Evolutionary conservation across 2,113 vertebrate genomes (phyloP).

Genomic region (Clupea harengus): DNA sequence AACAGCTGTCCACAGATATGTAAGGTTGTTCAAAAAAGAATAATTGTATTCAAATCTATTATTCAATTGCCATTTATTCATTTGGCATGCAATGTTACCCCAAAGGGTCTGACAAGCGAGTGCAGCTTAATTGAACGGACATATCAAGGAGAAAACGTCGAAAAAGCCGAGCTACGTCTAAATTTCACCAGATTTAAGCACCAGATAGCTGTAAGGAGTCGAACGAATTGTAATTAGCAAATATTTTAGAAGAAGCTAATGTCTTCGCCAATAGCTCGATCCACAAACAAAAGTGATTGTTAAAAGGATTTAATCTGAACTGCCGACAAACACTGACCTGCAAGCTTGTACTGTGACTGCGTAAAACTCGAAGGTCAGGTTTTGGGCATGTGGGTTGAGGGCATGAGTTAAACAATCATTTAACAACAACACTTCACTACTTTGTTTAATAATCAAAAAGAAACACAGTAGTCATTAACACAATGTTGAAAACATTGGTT

Average conservation of each 20-base stretch:
- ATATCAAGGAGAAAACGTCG: neutral
- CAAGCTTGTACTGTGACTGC: neutral
- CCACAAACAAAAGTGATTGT: neutral
- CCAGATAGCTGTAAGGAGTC: neutral
- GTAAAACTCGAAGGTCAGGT: conserved; percentile 40
- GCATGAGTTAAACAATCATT: conserved; percentile 43
- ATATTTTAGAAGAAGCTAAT: neutral
- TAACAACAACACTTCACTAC: neutral
- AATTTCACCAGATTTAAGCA: neutral
- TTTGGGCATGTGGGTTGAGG: neutral
- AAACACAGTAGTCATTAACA: neutral
- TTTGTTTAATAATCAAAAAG: neutral
- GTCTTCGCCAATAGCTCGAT: neutral
- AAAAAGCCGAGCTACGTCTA: neutral
- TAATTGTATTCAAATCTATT: neutral
- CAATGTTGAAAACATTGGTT: neutral
- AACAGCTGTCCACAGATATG: neutral
- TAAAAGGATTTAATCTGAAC: neutral
- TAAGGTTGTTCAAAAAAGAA: neutral
- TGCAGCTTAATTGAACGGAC: neutral
- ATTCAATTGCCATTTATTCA: neutral
- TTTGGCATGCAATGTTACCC: neutral
- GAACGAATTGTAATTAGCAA: neutral
- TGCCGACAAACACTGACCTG: neutral
- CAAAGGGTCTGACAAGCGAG: neutral